phyloP scores from a whole-genome alignment of 2,888 invertebrate species.

The Callinectes sapidus region DNA sequence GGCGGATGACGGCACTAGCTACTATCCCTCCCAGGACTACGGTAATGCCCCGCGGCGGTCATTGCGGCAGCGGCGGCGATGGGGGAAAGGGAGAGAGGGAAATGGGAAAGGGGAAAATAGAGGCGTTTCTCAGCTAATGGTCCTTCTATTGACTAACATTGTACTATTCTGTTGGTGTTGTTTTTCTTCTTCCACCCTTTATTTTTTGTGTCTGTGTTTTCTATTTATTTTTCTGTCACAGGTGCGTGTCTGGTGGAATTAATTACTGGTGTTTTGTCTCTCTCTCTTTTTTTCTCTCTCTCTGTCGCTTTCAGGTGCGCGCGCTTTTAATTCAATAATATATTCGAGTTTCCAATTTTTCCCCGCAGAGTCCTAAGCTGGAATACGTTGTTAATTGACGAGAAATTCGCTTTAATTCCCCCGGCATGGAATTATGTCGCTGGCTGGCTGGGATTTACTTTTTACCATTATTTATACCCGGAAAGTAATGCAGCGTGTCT shows the following conservation, averaged over 20 bases:
- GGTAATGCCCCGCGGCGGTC: constrained; percentile 42
- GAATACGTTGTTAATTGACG: constrained; percentile 20
- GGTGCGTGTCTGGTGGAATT: constrained; percentile 4
- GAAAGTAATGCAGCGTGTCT: background rate
- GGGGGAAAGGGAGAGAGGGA: background rate
- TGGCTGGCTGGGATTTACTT: background rate
- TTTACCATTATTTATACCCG: background rate
- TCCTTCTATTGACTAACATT: background rate
- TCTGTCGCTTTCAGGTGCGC: background rate
- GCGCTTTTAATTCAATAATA: background rate
- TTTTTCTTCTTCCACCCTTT: background rate
- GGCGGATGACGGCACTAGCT: constrained; percentile 49
- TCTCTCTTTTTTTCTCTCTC: background rate
- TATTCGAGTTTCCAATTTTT: constrained; percentile 10
- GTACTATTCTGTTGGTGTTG: background rate
- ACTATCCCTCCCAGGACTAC: constrained; percentile 57
- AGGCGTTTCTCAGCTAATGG: background rate
- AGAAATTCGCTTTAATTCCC: constrained; percentile 33
- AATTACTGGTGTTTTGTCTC: background rate
- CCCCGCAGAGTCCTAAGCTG: background rate
- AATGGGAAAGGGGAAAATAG: background rate
- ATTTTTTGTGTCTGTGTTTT: background rate
- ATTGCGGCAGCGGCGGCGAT: background rate
- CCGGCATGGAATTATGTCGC: background rate
- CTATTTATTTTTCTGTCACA: constrained; percentile 9